Conservation (phyloP, 2,888 invertebrate genomes). For the Leptopilina syphax region DNA sequence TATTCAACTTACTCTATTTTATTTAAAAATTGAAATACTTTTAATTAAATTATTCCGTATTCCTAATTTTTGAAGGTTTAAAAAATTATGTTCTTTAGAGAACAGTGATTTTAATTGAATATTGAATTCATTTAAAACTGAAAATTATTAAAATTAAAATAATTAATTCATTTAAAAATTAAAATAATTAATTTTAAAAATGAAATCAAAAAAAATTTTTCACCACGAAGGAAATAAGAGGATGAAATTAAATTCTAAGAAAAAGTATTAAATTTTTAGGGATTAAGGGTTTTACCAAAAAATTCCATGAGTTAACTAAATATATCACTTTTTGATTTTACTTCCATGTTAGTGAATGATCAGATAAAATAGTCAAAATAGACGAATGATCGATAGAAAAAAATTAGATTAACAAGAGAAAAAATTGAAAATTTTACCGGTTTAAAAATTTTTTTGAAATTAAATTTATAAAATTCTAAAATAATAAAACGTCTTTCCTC, state of each 20-base stretch:
- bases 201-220: not conserved
- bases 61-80: not conserved
- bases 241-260: not conserved
- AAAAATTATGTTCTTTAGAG: not conserved
- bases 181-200: not conserved
- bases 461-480: not conserved
- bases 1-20: no score
- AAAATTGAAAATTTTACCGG: not conserved
- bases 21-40: not conserved
- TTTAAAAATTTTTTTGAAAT: no score
- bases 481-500: not conserved
- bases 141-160: no score
- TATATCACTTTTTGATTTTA: slow-evolving; percentile 59
- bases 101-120: not conserved
- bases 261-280: not conserved
- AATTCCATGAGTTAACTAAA: slow-evolving; percentile 49
- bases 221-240: not conserved
- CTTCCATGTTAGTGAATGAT: slow-evolving; percentile 45
- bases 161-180: no score
- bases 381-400: not conserved
- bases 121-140: no score
- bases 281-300: slow-evolving; percentile 38
- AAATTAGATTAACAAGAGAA: not conserved
- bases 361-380: slow-evolving; percentile 37
- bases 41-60: not conserved